These are phyloP conservation scores for Lasius platythorax DNA, from an alignment of 2,888 invertebrate species.

Conservation along the genomic window DNA sequence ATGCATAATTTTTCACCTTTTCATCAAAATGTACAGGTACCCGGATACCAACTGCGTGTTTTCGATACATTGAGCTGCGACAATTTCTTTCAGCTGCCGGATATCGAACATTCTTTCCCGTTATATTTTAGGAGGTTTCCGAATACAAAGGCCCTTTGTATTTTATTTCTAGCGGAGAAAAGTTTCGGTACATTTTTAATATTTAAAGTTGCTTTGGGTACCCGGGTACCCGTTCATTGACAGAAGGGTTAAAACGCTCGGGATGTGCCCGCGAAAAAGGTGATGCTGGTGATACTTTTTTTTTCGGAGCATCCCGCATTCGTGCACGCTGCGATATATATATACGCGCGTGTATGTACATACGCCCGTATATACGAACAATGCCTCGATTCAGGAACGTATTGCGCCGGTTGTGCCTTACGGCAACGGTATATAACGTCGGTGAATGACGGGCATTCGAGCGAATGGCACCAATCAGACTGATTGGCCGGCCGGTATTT, in stretches of 20 bases:
- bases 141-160: no score
- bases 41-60: no score
- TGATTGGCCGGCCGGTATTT: constrained; percentile 85
- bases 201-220: no score
- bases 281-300: constrained; percentile 47
- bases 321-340: constrained; percentile 21
- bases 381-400: constrained; percentile 76
- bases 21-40: no score
- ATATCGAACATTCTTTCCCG: no score
- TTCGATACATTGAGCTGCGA: no score
- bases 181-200: no score
- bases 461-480: constrained; percentile 85
- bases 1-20: no score
- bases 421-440: constrained; percentile 71
- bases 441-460: constrained; percentile 83
- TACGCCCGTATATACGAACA: constrained; percentile 69
- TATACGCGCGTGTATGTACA: constrained; percentile 24
- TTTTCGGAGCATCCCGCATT: constrained; percentile 32
- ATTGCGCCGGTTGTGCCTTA: constrained; percentile 70
- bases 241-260: constrained; percentile 12
- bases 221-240: no score
- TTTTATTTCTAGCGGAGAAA: no score
- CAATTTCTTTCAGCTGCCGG: no score
- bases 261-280: constrained; percentile 14
- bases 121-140: no score